Conservation (phyloP, 2,797 vertebrate genomes). For the Rhabdomys pumilio region DNA sequence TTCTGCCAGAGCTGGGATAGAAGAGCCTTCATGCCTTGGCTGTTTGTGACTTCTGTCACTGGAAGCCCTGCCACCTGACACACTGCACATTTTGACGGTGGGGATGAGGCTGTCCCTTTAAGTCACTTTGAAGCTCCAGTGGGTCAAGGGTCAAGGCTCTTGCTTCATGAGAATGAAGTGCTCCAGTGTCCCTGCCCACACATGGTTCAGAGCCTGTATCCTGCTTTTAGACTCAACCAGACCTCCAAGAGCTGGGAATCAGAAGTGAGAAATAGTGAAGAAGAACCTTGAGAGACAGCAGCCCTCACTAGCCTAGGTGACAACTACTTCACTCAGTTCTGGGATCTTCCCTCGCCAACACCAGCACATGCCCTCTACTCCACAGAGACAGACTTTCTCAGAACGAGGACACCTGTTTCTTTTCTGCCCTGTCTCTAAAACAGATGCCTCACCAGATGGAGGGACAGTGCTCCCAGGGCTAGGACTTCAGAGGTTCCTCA, state of each 20-base stretch:
- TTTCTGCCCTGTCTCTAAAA: constrained; percentile 5
- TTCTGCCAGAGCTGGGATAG: not conserved
- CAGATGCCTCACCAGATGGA: not conserved
- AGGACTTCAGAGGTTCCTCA: not conserved
- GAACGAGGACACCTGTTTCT: not conserved
- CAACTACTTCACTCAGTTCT: not conserved
- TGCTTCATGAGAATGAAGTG: not conserved
- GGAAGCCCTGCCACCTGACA: not conserved
- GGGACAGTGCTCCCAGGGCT: not conserved
- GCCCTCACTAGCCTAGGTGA: not conserved
- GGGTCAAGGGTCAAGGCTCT: not conserved
- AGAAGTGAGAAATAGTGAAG: not conserved
- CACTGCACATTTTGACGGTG: not conserved
- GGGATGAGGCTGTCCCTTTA: not conserved
- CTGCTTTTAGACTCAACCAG: not conserved
- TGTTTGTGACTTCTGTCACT: not conserved
- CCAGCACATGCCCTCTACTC: not conserved
- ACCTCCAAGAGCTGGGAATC: not conserved
- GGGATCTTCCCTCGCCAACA: not conserved
- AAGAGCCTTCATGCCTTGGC: not conserved
- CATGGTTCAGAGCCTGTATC: not conserved
- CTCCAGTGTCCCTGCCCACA: not conserved
- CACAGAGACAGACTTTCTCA: constrained; percentile 10
- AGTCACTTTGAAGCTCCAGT: not conserved
- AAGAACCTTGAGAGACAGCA: not conserved